phyloP scores from a whole-genome alignment of 2,888 invertebrate genomes.

The Hoplodrina ambigua region DNA sequence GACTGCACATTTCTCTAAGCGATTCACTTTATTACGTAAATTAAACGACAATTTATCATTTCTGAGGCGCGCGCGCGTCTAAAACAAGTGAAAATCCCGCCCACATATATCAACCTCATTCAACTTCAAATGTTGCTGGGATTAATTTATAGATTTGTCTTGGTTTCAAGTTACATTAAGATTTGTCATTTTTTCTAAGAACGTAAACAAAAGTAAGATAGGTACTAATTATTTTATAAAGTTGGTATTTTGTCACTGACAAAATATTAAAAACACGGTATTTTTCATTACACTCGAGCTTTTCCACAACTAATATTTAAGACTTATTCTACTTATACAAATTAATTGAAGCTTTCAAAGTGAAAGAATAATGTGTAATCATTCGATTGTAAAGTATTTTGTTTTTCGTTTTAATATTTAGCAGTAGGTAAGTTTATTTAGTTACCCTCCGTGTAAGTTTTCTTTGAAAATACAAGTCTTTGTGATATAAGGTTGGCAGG shows the following conservation, averaged over 20 bases:
- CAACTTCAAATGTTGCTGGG: conserved; percentile 14
- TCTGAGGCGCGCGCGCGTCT: conserved; percentile 10
- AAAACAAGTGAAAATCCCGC: conserved; percentile 38
- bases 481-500: no score
- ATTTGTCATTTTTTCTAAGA: neutral
- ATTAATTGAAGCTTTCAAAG: no score
- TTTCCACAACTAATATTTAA: no score
- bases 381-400: no score
- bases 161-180: conserved; percentile 3
- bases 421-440: no score
- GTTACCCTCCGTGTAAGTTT: no score
- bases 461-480: no score
- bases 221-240: no score
- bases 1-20: conserved; percentile 50
- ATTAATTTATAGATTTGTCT: conserved; percentile 15
- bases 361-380: no score
- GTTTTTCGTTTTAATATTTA: no score
- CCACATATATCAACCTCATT: conserved; percentile 40
- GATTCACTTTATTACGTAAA: conserved; percentile 57
- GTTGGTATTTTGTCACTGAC: neutral
- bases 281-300: neutral
- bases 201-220: neutral
- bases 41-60: conserved; percentile 41
- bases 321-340: no score
- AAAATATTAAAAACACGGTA: neutral